phyloP scores from a whole-genome alignment of 2,888 invertebrate genomes.

The Spodoptera exigua region DNA sequence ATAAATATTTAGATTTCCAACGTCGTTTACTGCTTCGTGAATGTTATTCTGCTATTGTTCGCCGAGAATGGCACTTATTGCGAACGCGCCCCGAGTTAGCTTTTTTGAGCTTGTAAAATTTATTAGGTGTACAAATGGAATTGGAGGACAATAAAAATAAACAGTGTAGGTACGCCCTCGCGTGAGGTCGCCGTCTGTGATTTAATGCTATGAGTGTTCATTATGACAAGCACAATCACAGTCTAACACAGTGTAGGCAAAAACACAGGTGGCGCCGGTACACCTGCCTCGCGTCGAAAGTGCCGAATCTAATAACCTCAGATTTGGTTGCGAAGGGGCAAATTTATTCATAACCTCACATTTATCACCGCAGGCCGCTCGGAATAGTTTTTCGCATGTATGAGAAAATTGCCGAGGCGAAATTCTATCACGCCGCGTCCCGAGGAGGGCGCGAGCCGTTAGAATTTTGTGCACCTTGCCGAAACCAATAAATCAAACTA shows the following conservation, averaged over 20 bases:
- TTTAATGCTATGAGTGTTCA: slow-evolving; percentile 47
- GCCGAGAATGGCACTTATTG: slow-evolving; percentile 65
- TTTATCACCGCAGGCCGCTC: slow-evolving; percentile 81
- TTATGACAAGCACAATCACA: slow-evolving; percentile 47
- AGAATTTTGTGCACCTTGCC: slow-evolving; percentile 85
- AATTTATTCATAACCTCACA: slow-evolving; percentile 87
- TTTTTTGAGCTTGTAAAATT: slow-evolving; percentile 70
- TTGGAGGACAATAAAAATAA: slow-evolving; percentile 62
- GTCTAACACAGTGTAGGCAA: slow-evolving; percentile 43
- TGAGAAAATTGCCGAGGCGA: slow-evolving; percentile 81
- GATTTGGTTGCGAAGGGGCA: slow-evolving; percentile 78
- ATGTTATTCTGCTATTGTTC: slow-evolving; percentile 74
- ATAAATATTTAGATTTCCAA: slow-evolving; percentile 76
- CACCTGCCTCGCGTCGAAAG: slow-evolving; percentile 77
- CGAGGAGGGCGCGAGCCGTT: slow-evolving; percentile 77
- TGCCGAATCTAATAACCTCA: slow-evolving; percentile 83
- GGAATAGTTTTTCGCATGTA: slow-evolving; percentile 83
- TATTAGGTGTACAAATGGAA: slow-evolving; percentile 64
- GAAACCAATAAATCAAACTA: slow-evolving; percentile 87
- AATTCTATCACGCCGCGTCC: slow-evolving; percentile 82
- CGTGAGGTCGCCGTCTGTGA: slow-evolving; percentile 27
- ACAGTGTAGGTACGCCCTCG: slow-evolving; percentile 43
- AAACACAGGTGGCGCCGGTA: slow-evolving; percentile 62
- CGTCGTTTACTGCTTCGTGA: slow-evolving; percentile 69
- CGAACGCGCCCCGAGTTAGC: slow-evolving; percentile 52